phyloP scores from a whole-genome alignment of 2,113 vertebrate species.

The Pagrus major region DNA sequence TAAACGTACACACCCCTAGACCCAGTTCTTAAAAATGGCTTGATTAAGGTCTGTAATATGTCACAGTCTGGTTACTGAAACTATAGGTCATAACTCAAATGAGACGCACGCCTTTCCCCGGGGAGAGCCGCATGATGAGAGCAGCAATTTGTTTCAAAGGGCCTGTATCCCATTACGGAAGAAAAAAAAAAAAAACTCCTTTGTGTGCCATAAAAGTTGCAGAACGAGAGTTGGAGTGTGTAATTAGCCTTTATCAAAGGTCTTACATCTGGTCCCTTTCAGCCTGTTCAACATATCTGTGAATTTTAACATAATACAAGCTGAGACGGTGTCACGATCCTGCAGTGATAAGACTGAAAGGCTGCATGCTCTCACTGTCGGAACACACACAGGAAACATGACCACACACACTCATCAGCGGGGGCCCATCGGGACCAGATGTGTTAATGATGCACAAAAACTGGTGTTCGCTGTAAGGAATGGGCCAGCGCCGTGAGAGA shows the following conservation, averaged over 20 bases:
- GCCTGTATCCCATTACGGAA: conserved; percentile 22
- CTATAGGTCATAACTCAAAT: conserved; percentile 45
- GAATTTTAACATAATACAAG: conserved; percentile 15
- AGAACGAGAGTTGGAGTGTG: conserved; percentile 34
- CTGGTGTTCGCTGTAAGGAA: too few species aligned
- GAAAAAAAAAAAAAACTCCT: conserved; percentile 21
- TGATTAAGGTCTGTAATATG: conserved; percentile 44
- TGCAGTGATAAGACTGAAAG: background rate
- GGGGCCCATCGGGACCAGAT: background rate
- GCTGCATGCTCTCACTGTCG: background rate
- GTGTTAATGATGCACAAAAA: conserved; percentile 2
- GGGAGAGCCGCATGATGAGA: conserved; percentile 26
- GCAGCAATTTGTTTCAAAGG: conserved; percentile 54
- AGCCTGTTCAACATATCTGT: conserved; percentile 31
- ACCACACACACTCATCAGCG: background rate
- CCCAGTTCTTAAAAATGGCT: conserved; percentile 6
- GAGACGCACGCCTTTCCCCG: conserved; percentile 10
- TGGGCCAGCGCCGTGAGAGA: too few species aligned
- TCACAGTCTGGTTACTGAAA: conserved; percentile 50
- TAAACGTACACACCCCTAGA: conserved; percentile 2
- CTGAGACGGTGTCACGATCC: conserved; percentile 20
- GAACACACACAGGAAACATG: background rate
- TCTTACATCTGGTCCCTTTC: conserved; percentile 38
- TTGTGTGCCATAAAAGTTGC: conserved; percentile 40
- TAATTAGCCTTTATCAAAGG: conserved; percentile 54